Evolutionary conservation across 2,888 invertebrate genomes (phyloP).

Genomic region (Parnassius smintheus): DNA sequence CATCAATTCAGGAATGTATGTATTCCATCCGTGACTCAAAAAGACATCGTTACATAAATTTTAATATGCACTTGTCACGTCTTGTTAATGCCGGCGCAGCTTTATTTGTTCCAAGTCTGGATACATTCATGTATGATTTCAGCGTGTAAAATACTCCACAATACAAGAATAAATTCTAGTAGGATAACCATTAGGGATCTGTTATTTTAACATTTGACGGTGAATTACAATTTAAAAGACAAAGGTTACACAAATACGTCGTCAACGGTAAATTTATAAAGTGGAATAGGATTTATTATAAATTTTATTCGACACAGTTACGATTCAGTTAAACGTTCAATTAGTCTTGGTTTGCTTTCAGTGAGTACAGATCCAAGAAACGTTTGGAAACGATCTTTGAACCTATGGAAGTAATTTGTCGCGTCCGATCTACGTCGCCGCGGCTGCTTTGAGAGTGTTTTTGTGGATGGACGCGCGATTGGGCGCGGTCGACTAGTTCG

Average conservation of each 20-base stretch:
- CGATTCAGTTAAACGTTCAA: constrained; percentile 47
- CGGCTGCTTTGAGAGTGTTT: constrained; percentile 74
- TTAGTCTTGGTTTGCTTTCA: constrained; percentile 59
- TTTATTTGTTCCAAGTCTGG: no score
- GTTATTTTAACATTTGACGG: no score
- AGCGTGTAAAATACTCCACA: no score
- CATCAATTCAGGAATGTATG: no score
- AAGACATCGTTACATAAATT: no score
- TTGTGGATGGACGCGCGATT: constrained; percentile 59
- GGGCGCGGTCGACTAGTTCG: constrained; percentile 42
- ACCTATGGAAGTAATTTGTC: constrained; percentile 72
- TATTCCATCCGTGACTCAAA: no score
- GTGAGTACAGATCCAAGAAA: constrained; percentile 48
- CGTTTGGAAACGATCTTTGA: constrained; percentile 55
- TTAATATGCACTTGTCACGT: no score
- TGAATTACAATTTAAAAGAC: no score
- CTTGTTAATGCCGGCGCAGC: no score
- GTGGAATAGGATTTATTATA: constrained; percentile 16
- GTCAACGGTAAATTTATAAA: constrained; percentile 13
- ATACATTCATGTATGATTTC: no score
- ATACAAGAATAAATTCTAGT: no score
- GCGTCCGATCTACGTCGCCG: constrained; percentile 62
- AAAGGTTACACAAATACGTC: background rate
- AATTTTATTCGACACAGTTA: constrained; percentile 23
- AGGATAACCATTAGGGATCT: no score